Evolutionary conservation across 2,113 vertebrate genomes (phyloP).

Genomic region (Pituophis catenifer): DNA sequence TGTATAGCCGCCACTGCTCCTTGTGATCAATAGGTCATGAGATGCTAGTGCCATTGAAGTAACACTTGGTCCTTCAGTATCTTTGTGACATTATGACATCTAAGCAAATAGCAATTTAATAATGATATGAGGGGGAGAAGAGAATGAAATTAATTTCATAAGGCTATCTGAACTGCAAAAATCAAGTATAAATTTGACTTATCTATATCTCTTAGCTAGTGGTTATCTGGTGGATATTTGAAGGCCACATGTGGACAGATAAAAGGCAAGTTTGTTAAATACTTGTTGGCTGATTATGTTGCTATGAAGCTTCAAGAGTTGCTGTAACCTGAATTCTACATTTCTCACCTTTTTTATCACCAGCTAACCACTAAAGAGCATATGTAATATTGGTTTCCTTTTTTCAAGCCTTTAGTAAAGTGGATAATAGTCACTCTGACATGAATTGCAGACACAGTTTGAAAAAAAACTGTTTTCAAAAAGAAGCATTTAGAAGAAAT

Average conservation of each 20-base stretch:
- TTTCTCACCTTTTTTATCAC: slow-evolving; percentile 32
- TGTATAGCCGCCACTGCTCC: not conserved
- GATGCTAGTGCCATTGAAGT: not conserved
- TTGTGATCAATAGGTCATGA: not conserved
- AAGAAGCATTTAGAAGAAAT: not conserved
- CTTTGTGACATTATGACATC: not conserved
- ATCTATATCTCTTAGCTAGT: not conserved
- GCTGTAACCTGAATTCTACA: slow-evolving; percentile 25
- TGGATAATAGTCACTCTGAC: slow-evolving; percentile 33
- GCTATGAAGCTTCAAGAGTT: slow-evolving; percentile 35
- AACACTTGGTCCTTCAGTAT: not conserved
- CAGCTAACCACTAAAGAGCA: slow-evolving; percentile 36
- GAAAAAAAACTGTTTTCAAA: slow-evolving; percentile 9
- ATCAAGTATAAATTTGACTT: not conserved
- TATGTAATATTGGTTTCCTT: slow-evolving; percentile 33
- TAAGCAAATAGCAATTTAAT: not conserved
- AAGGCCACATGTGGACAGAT: not conserved
- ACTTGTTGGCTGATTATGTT: slow-evolving; percentile 32
- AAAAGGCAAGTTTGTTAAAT: slow-evolving; percentile 26
- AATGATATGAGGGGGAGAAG: not conserved
- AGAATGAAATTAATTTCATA: not conserved
- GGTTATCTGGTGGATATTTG: not conserved
- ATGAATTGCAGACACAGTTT: slow-evolving; percentile 45
- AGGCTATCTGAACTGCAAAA: not conserved
- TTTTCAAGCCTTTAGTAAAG: slow-evolving; percentile 38